phyloP scores from a whole-genome alignment of 2,888 invertebrate genomes.

The Melanostoma scalare region DNA sequence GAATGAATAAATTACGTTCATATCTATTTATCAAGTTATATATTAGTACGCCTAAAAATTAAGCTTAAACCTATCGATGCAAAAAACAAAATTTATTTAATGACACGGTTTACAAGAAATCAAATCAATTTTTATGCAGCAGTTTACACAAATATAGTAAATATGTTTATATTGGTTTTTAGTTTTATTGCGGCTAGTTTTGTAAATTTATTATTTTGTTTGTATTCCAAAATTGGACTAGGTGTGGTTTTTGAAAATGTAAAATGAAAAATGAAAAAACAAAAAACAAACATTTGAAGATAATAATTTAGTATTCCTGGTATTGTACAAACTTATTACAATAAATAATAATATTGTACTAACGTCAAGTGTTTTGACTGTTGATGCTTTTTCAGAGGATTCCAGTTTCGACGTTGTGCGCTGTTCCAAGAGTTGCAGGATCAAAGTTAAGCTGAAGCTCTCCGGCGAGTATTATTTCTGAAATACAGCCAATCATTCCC shows the following conservation, averaged over 20 bases:
- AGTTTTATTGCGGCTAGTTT: conserved; percentile 58
- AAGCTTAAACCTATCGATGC: conserved; percentile 65
- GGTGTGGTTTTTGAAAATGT: conserved; percentile 2
- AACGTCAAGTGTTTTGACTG: conserved; percentile 80
- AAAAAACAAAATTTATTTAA: conserved; percentile 46
- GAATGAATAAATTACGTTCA: conserved; percentile 65
- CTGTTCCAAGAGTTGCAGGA: conserved; percentile 81
- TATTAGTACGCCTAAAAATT: conserved; percentile 60
- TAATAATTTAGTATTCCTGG: conserved; percentile 46
- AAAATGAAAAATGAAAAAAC: conserved; percentile 34
- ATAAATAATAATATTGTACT: conserved; percentile 77
- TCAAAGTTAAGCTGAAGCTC: conserved; percentile 89
- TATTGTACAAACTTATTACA: conserved; percentile 70
- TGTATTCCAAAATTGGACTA: conserved; percentile 42
- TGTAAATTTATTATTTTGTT: conserved; percentile 22
- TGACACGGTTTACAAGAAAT: conserved; percentile 34
- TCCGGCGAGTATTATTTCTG: conserved; percentile 90
- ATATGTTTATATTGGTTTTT: conserved; percentile 17
- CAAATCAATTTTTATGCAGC: conserved; percentile 35
- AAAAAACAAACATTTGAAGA: not conserved
- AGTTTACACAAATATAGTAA: conserved; percentile 20
- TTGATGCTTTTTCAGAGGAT: conserved; percentile 80
- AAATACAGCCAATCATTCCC: conserved; percentile 92
- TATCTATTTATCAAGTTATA: conserved; percentile 53
- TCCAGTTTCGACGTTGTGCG: conserved; percentile 82